A percentile compares a stretch with the other conserved stretches of the same genome.
These are phyloP conservation scores for Aricia agestis DNA, from an alignment of 1,140 invertebrate genomes.

Conservation along the genomic window DNA sequence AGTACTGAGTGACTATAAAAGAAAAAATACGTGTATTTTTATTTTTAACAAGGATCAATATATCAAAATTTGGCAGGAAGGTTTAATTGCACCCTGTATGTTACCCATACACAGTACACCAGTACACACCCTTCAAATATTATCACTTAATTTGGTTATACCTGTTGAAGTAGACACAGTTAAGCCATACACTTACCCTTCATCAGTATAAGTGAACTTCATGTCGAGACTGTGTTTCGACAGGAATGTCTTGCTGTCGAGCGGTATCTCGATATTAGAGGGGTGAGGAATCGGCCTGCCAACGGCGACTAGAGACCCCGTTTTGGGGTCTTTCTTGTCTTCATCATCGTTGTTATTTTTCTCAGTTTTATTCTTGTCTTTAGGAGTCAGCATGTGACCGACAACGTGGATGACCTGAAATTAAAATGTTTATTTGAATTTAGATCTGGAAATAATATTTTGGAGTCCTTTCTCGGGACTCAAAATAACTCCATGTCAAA, in stretches of 20 bases:
- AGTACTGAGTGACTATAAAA: no score
- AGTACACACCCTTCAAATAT: no score
- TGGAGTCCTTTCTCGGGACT: no score
- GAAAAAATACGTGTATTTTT: no score
- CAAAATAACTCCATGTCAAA: no score
- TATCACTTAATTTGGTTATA: no score
- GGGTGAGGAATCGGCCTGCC: conserved; percentile 94
- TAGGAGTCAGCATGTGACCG: conserved; percentile 82
- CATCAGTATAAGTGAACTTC: conserved; percentile 96
- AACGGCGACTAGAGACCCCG: conserved; percentile 83
- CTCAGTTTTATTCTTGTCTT: conserved; percentile 41
- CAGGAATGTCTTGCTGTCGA: conserved; percentile 92
- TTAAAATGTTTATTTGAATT: conserved; percentile 30
- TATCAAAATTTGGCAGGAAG: no score
- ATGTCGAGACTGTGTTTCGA: conserved; percentile 94
- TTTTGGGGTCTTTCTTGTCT: conserved; percentile 49
- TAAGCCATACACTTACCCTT: conserved; percentile 93
- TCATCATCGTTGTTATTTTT: conserved; percentile 42
- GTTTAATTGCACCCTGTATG: no score
- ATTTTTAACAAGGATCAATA: no score
- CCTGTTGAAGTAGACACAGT: no score
- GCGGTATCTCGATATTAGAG: conserved; percentile 92
- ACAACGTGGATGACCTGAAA: conserved; percentile 90
- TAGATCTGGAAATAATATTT: neutral
- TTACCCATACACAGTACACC: no score